phyloP scores from a whole-genome alignment of 2,113 vertebrate genomes.

The Festucalex cinctus region DNA sequence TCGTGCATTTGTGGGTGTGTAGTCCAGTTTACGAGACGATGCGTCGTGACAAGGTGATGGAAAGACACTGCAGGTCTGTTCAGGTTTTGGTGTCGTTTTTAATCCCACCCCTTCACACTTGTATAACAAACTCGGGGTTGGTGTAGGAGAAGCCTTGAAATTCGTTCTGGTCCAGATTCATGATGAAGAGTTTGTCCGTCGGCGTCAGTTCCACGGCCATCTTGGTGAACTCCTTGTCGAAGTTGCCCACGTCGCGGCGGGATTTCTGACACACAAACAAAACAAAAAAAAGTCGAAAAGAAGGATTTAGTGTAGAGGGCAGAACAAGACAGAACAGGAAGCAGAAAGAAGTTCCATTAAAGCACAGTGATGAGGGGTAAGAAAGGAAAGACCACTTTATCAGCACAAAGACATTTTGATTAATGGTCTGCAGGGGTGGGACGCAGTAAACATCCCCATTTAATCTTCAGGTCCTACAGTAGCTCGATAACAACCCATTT shows the following conservation, averaged over 20 bases:
- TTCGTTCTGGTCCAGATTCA: conserved; percentile 99
- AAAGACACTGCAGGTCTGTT: conserved; percentile 4
- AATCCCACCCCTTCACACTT: conserved; percentile 77
- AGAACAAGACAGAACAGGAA: conserved; percentile 6
- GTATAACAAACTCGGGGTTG: conserved; percentile 96
- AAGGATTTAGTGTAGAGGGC: not conserved
- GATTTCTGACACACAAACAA: conserved; percentile 79
- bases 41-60: conserved; percentile 9
- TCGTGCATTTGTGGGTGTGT: not conserved
- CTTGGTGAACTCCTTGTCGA: conserved; percentile 98
- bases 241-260: conserved; percentile 90
- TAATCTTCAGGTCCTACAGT: not conserved
- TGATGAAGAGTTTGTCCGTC: conserved; percentile 99
- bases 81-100: not conserved
- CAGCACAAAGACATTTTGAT: conserved; percentile 24
- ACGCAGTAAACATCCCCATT: conserved; percentile 3
- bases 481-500: not conserved
- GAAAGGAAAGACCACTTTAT: conserved; percentile 2
- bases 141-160: conserved; percentile 99
- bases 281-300: not conserved
- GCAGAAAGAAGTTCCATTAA: conserved; percentile 12
- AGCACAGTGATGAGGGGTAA: conserved; percentile 30
- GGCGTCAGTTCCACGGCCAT: conserved; percentile 95
- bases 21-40: conserved; percentile 1
- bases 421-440: conserved; percentile 24